These are phyloP conservation scores for Botia kubotai DNA, from an alignment of 2,797 vertebrate genomes.

Conservation along the genomic window DNA sequence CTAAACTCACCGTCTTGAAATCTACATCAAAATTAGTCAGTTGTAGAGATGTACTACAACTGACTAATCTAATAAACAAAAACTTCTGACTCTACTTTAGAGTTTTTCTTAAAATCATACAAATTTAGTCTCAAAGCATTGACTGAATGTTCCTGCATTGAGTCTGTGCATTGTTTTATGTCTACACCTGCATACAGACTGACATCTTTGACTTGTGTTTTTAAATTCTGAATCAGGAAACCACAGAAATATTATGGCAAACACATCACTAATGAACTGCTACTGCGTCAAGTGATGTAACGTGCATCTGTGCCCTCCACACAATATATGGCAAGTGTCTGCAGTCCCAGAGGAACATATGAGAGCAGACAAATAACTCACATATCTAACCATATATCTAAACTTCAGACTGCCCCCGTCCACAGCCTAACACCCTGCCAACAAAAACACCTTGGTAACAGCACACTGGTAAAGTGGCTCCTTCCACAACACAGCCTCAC, in stretches of 20 bases:
- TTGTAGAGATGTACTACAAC: too few species aligned
- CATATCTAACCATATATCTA: neutral
- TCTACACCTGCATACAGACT: too few species aligned
- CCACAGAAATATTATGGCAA: neutral
- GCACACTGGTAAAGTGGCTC: slow-evolving; percentile 76
- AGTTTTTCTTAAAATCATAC: too few species aligned
- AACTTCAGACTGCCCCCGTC: slow-evolving; percentile 25
- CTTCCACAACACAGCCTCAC: slow-evolving; percentile 72
- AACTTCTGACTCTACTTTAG: too few species aligned
- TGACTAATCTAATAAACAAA: too few species aligned
- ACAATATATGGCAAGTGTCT: neutral
- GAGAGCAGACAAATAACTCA: slow-evolving; percentile 4
- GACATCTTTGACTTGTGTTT: too few species aligned
- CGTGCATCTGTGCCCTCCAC: neutral
- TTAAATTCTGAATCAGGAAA: neutral
- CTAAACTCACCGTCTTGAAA: neutral
- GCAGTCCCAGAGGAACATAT: neutral
- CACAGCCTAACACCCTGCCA: slow-evolving; percentile 27
- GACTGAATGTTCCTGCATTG: too few species aligned
- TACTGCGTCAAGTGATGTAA: neutral
- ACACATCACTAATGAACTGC: neutral
- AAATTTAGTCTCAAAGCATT: too few species aligned
- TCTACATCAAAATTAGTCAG: too few species aligned
- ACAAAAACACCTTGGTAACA: slow-evolving; percentile 82
- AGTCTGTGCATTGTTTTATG: too few species aligned